These are phyloP conservation scores for Limonius californicus DNA, from an alignment of 1,140 invertebrate genomes.

Conservation along the genomic window DNA sequence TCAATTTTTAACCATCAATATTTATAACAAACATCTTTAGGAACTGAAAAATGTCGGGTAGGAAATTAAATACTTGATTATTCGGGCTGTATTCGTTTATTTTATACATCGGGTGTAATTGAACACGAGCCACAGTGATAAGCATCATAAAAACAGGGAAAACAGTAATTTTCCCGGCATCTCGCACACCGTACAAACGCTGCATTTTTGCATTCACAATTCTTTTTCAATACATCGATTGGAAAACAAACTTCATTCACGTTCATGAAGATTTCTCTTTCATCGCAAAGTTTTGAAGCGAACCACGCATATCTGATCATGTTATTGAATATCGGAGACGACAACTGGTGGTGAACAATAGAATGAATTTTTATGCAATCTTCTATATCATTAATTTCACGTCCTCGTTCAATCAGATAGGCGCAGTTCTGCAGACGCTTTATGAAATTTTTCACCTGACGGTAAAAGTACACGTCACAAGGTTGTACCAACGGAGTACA, in stretches of 20 bases:
- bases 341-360: slow-evolving; percentile 5
- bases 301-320: not conserved
- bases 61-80: too few relatives aligned
- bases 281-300: not conserved
- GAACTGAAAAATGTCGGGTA: too few relatives aligned
- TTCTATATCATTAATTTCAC: slow-evolving; percentile 15
- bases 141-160: not conserved
- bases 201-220: not conserved
- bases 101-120: too few relatives aligned
- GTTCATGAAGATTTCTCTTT: not conserved
- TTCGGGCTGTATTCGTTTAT: too few relatives aligned
- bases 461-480: slow-evolving; percentile 35
- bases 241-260: not conserved
- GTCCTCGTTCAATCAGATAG: not conserved
- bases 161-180: not conserved
- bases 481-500: slow-evolving; percentile 29
- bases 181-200: not conserved
- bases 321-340: not conserved
- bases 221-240: not conserved
- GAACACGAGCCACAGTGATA: too few relatives aligned
- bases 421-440: not conserved
- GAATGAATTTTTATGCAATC: slow-evolving; percentile 4
- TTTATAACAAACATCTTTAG: too few relatives aligned
- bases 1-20: too few relatives aligned
- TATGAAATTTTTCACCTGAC: slow-evolving; percentile 29